A percentile compares a stretch with the other conserved stretches of the same genome.
These are phyloP conservation scores for Rhinolophus ferrumequinum DNA, from an alignment of 2,113 vertebrate genomes.

Conservation along the genomic window DNA sequence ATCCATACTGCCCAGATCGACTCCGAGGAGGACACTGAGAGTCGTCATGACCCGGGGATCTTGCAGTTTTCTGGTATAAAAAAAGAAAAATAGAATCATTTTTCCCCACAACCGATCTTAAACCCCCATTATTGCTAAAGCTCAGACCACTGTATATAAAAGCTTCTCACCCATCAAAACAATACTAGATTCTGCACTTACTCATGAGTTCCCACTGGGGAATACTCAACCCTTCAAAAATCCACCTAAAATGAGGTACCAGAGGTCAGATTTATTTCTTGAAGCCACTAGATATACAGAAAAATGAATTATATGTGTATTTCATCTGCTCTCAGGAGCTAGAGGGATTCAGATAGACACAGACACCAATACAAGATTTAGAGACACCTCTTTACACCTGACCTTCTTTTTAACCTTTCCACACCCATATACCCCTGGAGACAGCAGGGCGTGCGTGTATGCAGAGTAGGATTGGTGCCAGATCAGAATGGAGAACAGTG, in stretches of 20 bases:
- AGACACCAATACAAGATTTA: not conserved
- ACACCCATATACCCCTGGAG: not conserved
- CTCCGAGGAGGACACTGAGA: slow-evolving; percentile 92
- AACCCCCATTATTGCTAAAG: not conserved
- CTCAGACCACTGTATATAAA: not conserved
- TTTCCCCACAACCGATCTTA: not conserved
- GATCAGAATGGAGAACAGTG: not conserved
- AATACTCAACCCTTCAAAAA: not conserved
- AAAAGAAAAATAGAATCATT: not conserved
- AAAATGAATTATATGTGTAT: rapidly evolving
- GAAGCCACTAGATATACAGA: not conserved
- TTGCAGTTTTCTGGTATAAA: slow-evolving; percentile 89
- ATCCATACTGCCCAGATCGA: slow-evolving; percentile 91
- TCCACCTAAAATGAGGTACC: not conserved
- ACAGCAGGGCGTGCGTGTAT: rapidly evolving
- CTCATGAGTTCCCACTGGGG: not conserved
- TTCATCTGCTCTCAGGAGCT: not conserved
- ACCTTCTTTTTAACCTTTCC: not conserved
- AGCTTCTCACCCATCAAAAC: not conserved
- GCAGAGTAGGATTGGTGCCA: not conserved
- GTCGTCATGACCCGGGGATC: slow-evolving; percentile 95
- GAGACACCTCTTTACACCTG: not conserved
- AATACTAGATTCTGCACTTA: not conserved
- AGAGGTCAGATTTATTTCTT: not conserved
- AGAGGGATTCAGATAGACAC: not conserved